Evolutionary conservation across 2,797 vertebrate species (phyloP).

Genomic region (Mormyrus hasselquistii): DNA sequence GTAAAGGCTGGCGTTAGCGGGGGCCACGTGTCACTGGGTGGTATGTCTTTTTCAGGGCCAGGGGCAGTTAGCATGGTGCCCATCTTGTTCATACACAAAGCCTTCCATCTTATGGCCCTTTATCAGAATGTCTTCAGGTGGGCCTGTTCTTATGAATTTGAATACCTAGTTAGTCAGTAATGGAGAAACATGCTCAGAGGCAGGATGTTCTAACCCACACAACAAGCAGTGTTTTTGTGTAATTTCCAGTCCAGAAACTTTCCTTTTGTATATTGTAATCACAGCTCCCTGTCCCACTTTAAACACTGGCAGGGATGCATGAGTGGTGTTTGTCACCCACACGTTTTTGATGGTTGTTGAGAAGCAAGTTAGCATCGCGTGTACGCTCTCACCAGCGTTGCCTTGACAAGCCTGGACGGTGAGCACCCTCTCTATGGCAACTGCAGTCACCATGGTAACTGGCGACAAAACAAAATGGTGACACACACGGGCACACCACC

Average conservation of each 20-base stretch:
- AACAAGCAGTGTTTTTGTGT: neutral
- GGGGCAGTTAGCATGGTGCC: neutral
- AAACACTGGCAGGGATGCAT: neutral
- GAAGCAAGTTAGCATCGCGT: slow-evolving; percentile 29
- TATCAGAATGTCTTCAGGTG: neutral
- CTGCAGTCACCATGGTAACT: slow-evolving; percentile 62
- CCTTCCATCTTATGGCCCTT: neutral
- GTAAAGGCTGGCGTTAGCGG: neutral
- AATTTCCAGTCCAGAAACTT: neutral
- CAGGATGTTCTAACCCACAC: neutral
- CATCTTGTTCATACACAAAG: neutral
- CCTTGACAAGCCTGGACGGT: slow-evolving; percentile 35
- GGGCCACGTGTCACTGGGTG: neutral
- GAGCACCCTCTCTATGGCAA: slow-evolving; percentile 40
- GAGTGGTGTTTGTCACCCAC: neutral
- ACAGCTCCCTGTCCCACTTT: neutral
- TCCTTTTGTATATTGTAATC: neutral
- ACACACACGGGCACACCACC: neutral
- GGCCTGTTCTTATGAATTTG: neutral
- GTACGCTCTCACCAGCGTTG: slow-evolving; percentile 16
- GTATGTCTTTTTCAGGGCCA: neutral
- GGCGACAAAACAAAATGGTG: slow-evolving; percentile 33
- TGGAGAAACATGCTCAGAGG: neutral
- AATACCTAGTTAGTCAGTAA: neutral
- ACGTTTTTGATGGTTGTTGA: slow-evolving; percentile 2